Percentiles rank a stretch among this genome's conserved stretches.
These are phyloP conservation scores for Scomber colias DNA, from an alignment of 2,113 vertebrate genomes.

Conservation along the genomic window DNA sequence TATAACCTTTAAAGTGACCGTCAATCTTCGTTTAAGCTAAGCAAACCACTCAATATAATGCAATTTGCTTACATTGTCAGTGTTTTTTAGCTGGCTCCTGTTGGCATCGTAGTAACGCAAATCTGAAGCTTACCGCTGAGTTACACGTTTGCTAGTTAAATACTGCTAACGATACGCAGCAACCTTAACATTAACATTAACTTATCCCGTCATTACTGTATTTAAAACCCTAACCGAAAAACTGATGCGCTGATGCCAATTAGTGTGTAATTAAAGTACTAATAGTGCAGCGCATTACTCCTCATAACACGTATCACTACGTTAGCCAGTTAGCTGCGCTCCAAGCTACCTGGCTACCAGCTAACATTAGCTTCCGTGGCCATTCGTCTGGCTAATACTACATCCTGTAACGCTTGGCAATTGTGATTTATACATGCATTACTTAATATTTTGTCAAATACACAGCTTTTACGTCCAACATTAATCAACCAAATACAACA, in stretches of 20 bases:
- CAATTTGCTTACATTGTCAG: not conserved
- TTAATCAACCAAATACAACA: not conserved
- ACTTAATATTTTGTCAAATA: not conserved
- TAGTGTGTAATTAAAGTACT: rapidly evolving
- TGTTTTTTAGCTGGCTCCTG: slow-evolving; percentile 4
- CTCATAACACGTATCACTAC: not conserved
- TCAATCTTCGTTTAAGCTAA: not conserved
- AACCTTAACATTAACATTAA: not conserved
- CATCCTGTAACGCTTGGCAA: not conserved
- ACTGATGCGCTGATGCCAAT: rapidly evolving
- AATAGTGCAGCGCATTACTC: not conserved
- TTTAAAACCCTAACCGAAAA: not conserved
- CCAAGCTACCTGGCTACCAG: slow-evolving; percentile 13
- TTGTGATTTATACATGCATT: not conserved
- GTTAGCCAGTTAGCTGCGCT: slow-evolving; percentile 19
- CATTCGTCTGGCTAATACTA: not conserved
- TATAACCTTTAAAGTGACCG: too few species aligned
- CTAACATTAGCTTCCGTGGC: slow-evolving; percentile 52
- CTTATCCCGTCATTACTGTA: not conserved
- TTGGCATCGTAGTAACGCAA: slow-evolving; percentile 7
- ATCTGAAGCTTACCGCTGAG: not conserved
- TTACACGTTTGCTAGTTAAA: slow-evolving; percentile 60
- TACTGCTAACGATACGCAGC: slow-evolving; percentile 45
- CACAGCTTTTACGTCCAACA: not conserved
- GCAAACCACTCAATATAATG: rapidly evolving